Base-by-base conservation (phyloP, 2,113 vertebrate genomes). In the Pogona vitticeps region DNA sequence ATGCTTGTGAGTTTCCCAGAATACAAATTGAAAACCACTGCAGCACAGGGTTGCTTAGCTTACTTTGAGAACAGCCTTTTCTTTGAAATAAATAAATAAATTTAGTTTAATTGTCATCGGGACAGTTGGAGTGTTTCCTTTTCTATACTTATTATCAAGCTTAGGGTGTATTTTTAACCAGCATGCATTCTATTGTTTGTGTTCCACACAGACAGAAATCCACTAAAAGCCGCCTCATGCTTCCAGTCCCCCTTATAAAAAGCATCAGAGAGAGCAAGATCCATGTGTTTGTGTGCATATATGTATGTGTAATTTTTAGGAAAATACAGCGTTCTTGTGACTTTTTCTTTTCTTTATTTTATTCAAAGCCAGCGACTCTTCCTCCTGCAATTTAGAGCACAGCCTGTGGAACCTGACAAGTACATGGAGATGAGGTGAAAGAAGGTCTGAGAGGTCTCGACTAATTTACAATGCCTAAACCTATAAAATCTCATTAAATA, bases 341-440 rank as follows among this genome's bases (percentile, higher is more conserved):
- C 85, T 93, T 89, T 91, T 88, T 26, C 63, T 86, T 14, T 68
- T 90, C 94, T 92, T 92, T 84, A 81, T 31, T 52, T 90, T 89
- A 93, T 87, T 82, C 91, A 93, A 94, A 95, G 92, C 89, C 90
- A 92, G 94, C 6, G 92, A 92, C 90, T 90, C 85, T 89, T 86
- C 87, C 86, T 68, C 85, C 59, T 78, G 92, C 93, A 95, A 96
- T 95, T 96, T 94, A 96, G 94, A 93, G 91, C 93, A 82, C 90
- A 95, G 91, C 88, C 91, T 93, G 94, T 86, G 93, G 93, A 94
- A 90, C 94, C 93, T 96, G 96, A 95, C 95, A 95, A 92, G 94
- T 93, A 95, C 95, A 94, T 1, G 81, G 92, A 94, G 91, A 89
- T 92, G 91, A n/a, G n/a, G n/a, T n/a, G 88, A 87, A 91, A 84